These are phyloP conservation scores for Apis florea DNA, from an alignment of 1,140 invertebrate species.

Conservation along the genomic window DNA sequence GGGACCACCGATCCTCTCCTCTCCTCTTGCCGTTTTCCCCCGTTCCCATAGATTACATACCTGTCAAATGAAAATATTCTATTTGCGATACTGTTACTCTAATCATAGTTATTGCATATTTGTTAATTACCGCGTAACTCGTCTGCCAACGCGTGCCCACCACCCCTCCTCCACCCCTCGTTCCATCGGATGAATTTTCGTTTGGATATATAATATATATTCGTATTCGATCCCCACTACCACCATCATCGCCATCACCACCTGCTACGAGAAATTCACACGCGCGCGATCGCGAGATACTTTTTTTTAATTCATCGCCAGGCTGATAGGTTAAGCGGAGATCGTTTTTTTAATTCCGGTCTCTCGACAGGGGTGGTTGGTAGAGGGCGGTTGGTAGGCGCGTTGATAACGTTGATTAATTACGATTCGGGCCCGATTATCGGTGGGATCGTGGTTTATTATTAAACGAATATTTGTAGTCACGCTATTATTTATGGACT, in stretches of 20 bases:
- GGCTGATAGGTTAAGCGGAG: constrained; percentile 19
- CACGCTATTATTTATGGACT: constrained; percentile 41
- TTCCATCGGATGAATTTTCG: neutral
- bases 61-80: constrained; percentile 67
- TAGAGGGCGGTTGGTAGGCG: neutral
- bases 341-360: constrained; percentile 36
- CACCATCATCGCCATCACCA: neutral
- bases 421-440: constrained; percentile 40
- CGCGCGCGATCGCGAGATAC: neutral
- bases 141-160: neutral
- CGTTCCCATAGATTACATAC: constrained; percentile 56
- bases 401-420: constrained; percentile 50
- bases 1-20: constrained; percentile 22
- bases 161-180: neutral
- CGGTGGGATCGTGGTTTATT: constrained; percentile 36
- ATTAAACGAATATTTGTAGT: constrained; percentile 48
- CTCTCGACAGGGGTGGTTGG: neutral
- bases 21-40: neutral
- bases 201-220: constrained; percentile 7
- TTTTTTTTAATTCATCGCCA: neutral
- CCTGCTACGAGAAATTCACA: neutral
- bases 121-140: constrained; percentile 52
- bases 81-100: constrained; percentile 65
- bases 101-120: constrained; percentile 66
- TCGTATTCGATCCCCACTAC: neutral